Conservation (phyloP, 2,888 invertebrate species). For the Scaptodrosophila latifasciaeformis region DNA sequence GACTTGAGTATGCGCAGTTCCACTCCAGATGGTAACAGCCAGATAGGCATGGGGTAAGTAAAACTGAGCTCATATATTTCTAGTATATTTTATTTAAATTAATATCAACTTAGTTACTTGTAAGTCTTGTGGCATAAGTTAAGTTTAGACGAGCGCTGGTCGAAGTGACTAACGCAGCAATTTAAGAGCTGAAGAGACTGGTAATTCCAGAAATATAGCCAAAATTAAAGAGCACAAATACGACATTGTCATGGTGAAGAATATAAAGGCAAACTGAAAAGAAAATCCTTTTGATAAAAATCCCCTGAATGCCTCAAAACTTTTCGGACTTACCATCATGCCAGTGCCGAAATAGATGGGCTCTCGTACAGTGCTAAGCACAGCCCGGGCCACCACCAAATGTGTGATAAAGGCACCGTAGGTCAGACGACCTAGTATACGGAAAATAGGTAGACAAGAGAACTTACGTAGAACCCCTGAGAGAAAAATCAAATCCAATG, state of each 20-base stretch:
- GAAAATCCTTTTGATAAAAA: too few relatives aligned
- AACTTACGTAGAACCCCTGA: slow-evolving; percentile 67
- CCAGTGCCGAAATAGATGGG: slow-evolving; percentile 68
- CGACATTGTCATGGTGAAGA: slow-evolving; percentile 57
- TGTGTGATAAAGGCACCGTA: slow-evolving; percentile 71
- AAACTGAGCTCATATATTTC: not conserved
- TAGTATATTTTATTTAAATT: slow-evolving; percentile 10
- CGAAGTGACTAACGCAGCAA: slow-evolving; percentile 40
- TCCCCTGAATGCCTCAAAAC: too few relatives aligned
- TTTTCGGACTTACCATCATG: slow-evolving; percentile 63
- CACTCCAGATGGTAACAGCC: slow-evolving; percentile 78
- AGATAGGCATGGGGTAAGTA: slow-evolving; percentile 82
- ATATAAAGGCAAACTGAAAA: slow-evolving; percentile 61
- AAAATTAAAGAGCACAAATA: slow-evolving; percentile 61
- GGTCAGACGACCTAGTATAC: slow-evolving; percentile 69
- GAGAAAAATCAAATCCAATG: not conserved
- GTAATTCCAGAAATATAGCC: slow-evolving; percentile 65
- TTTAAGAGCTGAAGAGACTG: slow-evolving; percentile 65
- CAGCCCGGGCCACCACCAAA: slow-evolving; percentile 56
- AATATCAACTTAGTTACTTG: slow-evolving; percentile 17
- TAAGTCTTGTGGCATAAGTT: slow-evolving; percentile 7
- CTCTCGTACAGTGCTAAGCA: slow-evolving; percentile 57
- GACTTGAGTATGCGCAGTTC: slow-evolving; percentile 79
- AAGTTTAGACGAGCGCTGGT: not conserved
- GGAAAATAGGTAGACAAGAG: slow-evolving; percentile 66